Conservation (phyloP, 2,113 vertebrate genomes). For the Cheirogaleus medius region DNA sequence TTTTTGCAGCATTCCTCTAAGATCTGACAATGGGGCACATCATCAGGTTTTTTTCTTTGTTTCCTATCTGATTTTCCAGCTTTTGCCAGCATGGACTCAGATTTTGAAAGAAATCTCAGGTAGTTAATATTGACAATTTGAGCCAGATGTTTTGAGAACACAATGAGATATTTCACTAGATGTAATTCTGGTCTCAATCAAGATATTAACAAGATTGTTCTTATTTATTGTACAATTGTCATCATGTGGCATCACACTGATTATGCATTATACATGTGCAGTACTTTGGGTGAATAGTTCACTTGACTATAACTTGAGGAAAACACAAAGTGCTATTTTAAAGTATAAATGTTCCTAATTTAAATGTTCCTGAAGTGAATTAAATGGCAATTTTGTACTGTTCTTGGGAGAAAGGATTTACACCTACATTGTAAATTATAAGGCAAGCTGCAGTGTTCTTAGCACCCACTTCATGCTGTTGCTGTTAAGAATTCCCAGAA, state of each 20-base stretch:
- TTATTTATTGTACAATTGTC: constrained; percentile 33
- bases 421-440: constrained; percentile 73
- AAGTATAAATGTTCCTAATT: constrained; percentile 56
- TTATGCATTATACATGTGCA: not conserved
- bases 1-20: not conserved
- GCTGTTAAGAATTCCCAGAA: constrained; percentile 66
- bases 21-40: not conserved
- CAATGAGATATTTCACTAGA: constrained; percentile 62
- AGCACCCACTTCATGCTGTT: constrained; percentile 59
- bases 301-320: not conserved
- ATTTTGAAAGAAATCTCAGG: constrained; percentile 57
- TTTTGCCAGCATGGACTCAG: not conserved
- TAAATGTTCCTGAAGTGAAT: constrained; percentile 57
- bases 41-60: not conserved
- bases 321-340: constrained; percentile 68
- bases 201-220: constrained; percentile 58
- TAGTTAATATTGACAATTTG: constrained; percentile 64
- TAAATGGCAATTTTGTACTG: constrained; percentile 76
- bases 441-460: not conserved
- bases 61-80: not conserved
- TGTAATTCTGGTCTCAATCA: constrained; percentile 67
- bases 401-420: constrained; percentile 76
- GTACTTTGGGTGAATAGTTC: constrained; percentile 39
- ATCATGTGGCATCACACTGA: not conserved
- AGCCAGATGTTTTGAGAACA: constrained; percentile 69